A percentile compares a stretch with the other conserved stretches of the same genome.
These are phyloP conservation scores for Petromus typicus DNA, from an alignment of 2,113 vertebrate genomes.

Conservation along the genomic window DNA sequence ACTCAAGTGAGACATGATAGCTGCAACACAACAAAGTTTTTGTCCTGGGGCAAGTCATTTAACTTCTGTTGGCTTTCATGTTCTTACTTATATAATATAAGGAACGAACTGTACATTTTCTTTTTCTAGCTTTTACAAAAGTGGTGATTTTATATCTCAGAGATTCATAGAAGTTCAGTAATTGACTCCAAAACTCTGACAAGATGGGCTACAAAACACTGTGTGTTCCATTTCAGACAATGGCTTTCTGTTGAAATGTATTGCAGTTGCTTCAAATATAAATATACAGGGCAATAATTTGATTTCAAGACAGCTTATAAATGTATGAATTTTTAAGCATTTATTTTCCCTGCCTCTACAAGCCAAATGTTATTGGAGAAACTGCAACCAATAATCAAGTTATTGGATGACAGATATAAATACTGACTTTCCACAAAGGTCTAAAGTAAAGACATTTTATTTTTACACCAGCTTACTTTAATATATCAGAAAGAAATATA, in stretches of 20 bases:
- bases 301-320: slow-evolving; percentile 19
- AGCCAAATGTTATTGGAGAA: not conserved
- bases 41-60: slow-evolving; percentile 60
- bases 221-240: slow-evolving; percentile 51
- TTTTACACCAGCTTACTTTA: slow-evolving; percentile 55
- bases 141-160: slow-evolving; percentile 53
- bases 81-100: slow-evolving; percentile 44
- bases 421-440: slow-evolving; percentile 57
- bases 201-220: slow-evolving; percentile 60
- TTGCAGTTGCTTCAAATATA: slow-evolving; percentile 52
- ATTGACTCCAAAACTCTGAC: slow-evolving; percentile 39
- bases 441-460: slow-evolving; percentile 50
- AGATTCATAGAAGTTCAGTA: slow-evolving; percentile 49
- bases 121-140: slow-evolving; percentile 61
- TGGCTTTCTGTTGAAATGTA: slow-evolving; percentile 54
- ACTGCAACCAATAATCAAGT: not conserved
- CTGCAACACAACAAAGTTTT: not conserved
- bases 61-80: slow-evolving; percentile 21
- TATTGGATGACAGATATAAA: slow-evolving; percentile 1
- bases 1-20: not conserved
- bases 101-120: slow-evolving; percentile 42
- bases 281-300: slow-evolving; percentile 38
- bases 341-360: not conserved
- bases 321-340: slow-evolving; percentile 60
- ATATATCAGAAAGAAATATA: slow-evolving; percentile 55